Conservation (phyloP, 2,888 invertebrate species). For the Epistrophella euchroma region DNA sequence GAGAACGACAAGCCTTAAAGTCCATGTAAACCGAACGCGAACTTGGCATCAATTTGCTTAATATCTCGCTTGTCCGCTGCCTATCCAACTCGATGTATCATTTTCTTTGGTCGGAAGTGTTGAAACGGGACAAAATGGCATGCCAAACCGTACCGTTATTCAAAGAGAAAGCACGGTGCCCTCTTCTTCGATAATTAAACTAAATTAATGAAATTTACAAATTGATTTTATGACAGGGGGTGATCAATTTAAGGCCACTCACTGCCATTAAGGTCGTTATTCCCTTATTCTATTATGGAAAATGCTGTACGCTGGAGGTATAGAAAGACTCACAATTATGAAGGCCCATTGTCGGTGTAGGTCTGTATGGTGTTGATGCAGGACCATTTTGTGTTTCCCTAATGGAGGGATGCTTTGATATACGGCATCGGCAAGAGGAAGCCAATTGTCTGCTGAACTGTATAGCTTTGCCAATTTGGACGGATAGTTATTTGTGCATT, state of each 20-base stretch:
- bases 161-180: conserved; percentile 10
- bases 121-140: conserved; percentile 14
- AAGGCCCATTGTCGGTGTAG: conserved; percentile 23
- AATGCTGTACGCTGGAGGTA: not conserved
- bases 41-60: conserved; percentile 70
- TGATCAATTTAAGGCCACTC: conserved; percentile 71
- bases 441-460: conserved; percentile 18
- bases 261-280: conserved; percentile 56
- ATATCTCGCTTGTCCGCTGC: conserved; percentile 46
- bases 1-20: conserved; percentile 17
- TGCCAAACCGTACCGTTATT: conserved; percentile 26
- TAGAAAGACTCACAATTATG: not conserved
- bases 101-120: conserved; percentile 31
- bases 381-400: conserved; percentile 17
- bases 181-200: conserved; percentile 65
- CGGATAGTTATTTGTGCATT: conserved; percentile 51
- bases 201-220: conserved; percentile 75
- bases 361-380: conserved; percentile 10
- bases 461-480: not conserved
- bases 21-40: conserved; percentile 55
- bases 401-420: conserved; percentile 9
- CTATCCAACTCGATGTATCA: conserved; percentile 51
- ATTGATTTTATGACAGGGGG: conserved; percentile 74
- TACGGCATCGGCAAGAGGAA: conserved; percentile 3
- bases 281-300: conserved; percentile 40